Percentiles rank a stretch among this genome's conserved stretches.
Conservation (phyloP, 2,888 invertebrate species). For the Lycocerus yunnanus region DNA sequence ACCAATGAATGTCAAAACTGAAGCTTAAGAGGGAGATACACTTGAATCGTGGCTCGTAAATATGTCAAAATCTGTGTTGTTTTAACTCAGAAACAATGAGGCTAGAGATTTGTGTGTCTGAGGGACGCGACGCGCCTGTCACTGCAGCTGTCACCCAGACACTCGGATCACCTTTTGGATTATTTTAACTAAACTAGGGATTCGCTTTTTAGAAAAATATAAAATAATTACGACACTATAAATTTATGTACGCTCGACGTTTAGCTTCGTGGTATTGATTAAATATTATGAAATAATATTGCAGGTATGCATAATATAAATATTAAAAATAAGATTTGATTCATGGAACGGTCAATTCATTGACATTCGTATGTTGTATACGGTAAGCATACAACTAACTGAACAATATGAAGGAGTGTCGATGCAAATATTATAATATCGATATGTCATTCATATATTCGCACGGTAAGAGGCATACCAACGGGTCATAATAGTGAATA, state of each 20-base stretch:
- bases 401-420: slow-evolving; percentile 32
- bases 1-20: slow-evolving; percentile 47
- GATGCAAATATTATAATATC: slow-evolving; percentile 34
- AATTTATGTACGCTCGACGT: no score
- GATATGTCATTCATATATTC: slow-evolving; percentile 37
- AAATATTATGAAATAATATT: not conserved
- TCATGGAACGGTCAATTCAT: not conserved
- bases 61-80: slow-evolving; percentile 56
- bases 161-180: slow-evolving; percentile 39
- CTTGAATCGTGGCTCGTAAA: slow-evolving; percentile 52
- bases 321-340: not conserved
- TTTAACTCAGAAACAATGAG: slow-evolving; percentile 57
- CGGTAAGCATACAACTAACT: slow-evolving; percentile 27
- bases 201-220: slow-evolving; percentile 15
- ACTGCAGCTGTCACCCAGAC: slow-evolving; percentile 53
- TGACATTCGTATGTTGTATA: slow-evolving; percentile 6
- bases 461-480: slow-evolving; percentile 34
- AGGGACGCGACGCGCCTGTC: slow-evolving; percentile 45
- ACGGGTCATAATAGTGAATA: slow-evolving; percentile 26
- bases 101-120: slow-evolving; percentile 56
- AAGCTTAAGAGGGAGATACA: slow-evolving; percentile 37
- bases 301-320: no score
- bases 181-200: slow-evolving; percentile 45
- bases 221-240: slow-evolving; percentile 6
- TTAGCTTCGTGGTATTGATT: not conserved